Percentiles rank a stretch among this genome's conserved stretches.
Conservation (phyloP, 2,113 vertebrate species). For the Corvus moneduloides region DNA sequence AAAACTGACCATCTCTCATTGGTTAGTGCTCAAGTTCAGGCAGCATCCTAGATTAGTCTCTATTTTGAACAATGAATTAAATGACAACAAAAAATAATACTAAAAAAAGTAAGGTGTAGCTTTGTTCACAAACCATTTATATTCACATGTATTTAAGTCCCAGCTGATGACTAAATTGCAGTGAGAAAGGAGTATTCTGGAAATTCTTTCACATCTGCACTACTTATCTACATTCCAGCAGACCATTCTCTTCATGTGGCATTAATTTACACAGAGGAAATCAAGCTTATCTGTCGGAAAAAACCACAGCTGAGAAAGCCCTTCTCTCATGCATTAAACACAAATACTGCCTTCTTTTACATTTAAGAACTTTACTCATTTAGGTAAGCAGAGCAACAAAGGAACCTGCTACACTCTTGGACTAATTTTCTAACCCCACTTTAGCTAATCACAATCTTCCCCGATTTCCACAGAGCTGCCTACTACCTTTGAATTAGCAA, state of each 20-base stretch:
- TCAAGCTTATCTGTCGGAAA: neutral
- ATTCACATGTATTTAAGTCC: neutral
- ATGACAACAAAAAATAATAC: neutral
- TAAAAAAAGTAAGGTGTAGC: neutral
- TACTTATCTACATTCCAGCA: constrained; percentile 6
- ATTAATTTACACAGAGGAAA: constrained; percentile 50
- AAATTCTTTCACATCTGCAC: neutral
- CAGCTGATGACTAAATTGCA: neutral
- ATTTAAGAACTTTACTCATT: neutral
- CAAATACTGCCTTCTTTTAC: neutral
- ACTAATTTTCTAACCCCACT: neutral
- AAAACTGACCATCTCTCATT: neutral
- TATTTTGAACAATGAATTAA: neutral
- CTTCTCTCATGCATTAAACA: neutral
- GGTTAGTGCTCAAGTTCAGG: neutral
- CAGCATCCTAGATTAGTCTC: neutral
- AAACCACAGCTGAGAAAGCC: neutral
- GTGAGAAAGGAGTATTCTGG: neutral
- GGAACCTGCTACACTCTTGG: neutral
- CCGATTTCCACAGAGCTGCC: neutral
- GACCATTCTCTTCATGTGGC: neutral
- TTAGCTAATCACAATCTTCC: neutral
- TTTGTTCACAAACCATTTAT: neutral
- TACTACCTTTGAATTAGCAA: neutral
- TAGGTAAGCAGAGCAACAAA: neutral